Evolutionary conservation across 2,113 vertebrate species (phyloP).

Genomic region (Burhinus bistriatus): DNA sequence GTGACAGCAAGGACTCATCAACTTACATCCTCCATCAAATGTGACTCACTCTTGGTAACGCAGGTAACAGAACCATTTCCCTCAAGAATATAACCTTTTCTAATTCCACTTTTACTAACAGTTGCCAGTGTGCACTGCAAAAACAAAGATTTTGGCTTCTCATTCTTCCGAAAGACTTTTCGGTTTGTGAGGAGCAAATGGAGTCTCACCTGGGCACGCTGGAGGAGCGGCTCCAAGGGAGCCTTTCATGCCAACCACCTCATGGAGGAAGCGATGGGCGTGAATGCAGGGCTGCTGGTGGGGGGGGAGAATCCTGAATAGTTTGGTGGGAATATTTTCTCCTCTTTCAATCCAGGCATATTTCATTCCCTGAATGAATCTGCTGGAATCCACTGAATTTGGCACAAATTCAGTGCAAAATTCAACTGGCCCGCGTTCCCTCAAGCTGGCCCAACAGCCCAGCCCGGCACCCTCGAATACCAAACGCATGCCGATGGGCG

Average conservation of each 20-base stretch:
- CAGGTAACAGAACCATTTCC: constrained; percentile 11
- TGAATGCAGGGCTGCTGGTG: not conserved
- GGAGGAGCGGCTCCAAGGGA: not conserved
- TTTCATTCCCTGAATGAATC: not conserved
- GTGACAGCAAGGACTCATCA: constrained; percentile 61
- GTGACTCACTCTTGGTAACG: not conserved
- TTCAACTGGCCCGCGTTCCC: not conserved
- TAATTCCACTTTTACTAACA: not conserved
- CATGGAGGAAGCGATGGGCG: rapidly evolving
- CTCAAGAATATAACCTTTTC: not conserved
- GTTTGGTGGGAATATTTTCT: not conserved
- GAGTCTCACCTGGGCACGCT: not conserved
- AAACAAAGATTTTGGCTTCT: not conserved
- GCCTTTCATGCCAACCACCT: not conserved
- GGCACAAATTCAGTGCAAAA: not conserved
- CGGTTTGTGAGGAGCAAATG: not conserved
- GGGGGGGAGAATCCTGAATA: not conserved
- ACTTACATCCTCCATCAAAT: constrained; percentile 51
- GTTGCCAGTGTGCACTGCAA: not conserved
- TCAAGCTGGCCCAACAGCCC: not conserved
- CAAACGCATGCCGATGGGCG: too few species aligned
- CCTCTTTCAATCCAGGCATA: not conserved
- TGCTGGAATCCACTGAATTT: not conserved
- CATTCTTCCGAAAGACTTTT: not conserved
- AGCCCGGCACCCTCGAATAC: too few species aligned